Conservation (phyloP, 2,797 vertebrate genomes). For the Crocodylus rhombifer region DNA sequence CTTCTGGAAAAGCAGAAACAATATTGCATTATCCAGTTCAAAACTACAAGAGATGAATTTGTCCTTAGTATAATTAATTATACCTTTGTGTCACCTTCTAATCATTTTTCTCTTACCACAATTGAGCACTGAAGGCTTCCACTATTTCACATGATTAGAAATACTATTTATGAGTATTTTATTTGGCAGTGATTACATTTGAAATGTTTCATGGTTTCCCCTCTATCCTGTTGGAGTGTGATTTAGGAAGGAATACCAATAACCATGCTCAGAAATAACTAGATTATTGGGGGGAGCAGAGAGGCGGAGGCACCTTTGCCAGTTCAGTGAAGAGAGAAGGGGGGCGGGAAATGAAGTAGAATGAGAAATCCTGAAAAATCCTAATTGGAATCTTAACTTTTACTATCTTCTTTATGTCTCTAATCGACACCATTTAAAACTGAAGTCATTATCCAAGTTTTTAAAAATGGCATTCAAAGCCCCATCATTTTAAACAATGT, state of each 20-base stretch:
- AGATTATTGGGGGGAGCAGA: fast-evolving
- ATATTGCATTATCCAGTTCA: slow-evolving; percentile 45
- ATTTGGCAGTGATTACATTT: slow-evolving; percentile 29
- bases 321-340: background rate
- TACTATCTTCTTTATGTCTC: slow-evolving; percentile 35
- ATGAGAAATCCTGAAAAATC: slow-evolving; percentile 34
- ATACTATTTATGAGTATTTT: slow-evolving; percentile 55
- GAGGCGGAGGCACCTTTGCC: background rate
- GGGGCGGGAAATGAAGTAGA: background rate
- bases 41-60: slow-evolving; percentile 70
- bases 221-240: slow-evolving; percentile 36
- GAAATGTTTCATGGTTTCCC: slow-evolving; percentile 22
- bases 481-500: background rate
- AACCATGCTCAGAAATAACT: slow-evolving; percentile 1
- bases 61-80: slow-evolving; percentile 71
- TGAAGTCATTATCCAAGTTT: slow-evolving; percentile 3
- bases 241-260: slow-evolving; percentile 13
- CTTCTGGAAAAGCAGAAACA: slow-evolving; percentile 39
- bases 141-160: slow-evolving; percentile 54
- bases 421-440: background rate
- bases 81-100: slow-evolving; percentile 41
- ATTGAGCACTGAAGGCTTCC: slow-evolving; percentile 16
- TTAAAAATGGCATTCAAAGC: background rate
- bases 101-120: background rate
- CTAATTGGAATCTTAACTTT: slow-evolving; percentile 13